Conservation (phyloP, 2,888 invertebrate species). For the Sicus ferrugineus region DNA sequence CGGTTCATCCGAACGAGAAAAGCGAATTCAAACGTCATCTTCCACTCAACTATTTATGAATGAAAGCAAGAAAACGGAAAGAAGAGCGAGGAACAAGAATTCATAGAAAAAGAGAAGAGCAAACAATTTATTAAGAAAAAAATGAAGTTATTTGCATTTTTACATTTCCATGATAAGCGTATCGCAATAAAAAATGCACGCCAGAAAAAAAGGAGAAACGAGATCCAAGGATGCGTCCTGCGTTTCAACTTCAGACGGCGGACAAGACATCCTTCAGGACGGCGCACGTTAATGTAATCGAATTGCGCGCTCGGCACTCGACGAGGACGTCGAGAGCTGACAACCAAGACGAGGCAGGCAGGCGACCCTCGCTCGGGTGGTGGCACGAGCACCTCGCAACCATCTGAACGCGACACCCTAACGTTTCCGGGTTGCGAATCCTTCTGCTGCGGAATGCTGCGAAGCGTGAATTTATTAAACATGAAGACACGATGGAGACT, state of each 20-base stretch:
- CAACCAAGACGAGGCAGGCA: neutral
- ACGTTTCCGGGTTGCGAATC: neutral
- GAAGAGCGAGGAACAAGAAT: neutral
- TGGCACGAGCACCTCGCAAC: neutral
- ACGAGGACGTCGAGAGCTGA: too few relatives aligned
- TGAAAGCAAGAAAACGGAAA: neutral
- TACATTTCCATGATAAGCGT: neutral
- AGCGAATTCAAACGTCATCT: too few relatives aligned
- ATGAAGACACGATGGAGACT: constrained; percentile 20
- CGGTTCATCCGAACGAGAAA: too few relatives aligned
- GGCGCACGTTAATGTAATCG: constrained; percentile 26
- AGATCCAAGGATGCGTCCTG: neutral
- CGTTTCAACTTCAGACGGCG: neutral
- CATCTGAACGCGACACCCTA: neutral
- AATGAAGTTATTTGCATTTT: neutral
- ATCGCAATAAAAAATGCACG: neutral
- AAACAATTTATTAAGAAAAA: neutral
- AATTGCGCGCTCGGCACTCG: too few relatives aligned
- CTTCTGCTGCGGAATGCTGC: neutral
- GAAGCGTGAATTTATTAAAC: constrained; percentile 32
- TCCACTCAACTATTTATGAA: neutral
- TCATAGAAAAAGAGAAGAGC: neutral
- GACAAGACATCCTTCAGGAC: neutral
- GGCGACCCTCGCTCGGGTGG: neutral
- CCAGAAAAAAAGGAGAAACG: neutral